Conservation (phyloP, 1,140 invertebrate genomes). For the Apis florea region DNA sequence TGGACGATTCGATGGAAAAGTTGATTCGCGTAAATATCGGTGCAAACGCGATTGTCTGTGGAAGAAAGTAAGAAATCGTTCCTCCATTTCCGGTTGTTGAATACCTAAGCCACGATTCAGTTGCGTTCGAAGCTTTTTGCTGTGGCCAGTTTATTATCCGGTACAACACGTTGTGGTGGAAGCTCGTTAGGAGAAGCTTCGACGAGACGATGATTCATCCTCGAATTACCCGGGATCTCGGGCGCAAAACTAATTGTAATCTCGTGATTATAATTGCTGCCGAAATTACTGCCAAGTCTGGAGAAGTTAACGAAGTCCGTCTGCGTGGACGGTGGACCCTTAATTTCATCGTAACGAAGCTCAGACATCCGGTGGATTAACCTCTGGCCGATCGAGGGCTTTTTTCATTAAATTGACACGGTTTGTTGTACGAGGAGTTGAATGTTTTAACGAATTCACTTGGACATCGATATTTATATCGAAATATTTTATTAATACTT, state of each 20-base stretch:
- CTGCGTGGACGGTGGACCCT: not conserved
- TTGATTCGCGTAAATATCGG: conserved; percentile 11
- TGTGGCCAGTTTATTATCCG: conserved; percentile 45
- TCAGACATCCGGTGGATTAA: not conserved
- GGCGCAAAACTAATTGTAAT: conserved; percentile 42
- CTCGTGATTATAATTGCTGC: conserved; percentile 51
- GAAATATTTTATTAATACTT: too few relatives aligned
- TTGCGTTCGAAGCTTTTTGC: conserved; percentile 44
- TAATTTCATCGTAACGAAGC: not conserved
- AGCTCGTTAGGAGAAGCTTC: conserved; percentile 52
- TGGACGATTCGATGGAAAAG: not conserved
- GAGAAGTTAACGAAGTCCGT: conserved; percentile 25
- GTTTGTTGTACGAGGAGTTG: not conserved
- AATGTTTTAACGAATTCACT: too few relatives aligned
- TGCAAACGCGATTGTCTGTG: not conserved
- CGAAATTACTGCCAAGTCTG: conserved; percentile 38
- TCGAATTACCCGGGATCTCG: conserved; percentile 32
- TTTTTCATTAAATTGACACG: too few relatives aligned
- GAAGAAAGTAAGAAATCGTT: conserved; percentile 31
- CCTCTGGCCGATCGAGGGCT: not conserved
- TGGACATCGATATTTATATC: too few relatives aligned
- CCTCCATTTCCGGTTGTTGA: not conserved
- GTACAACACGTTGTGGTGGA: conserved; percentile 8
- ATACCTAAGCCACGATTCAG: conserved; percentile 27
- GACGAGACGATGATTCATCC: conserved; percentile 43